Percentiles rank a stretch among this genome's conserved stretches.
These are phyloP conservation scores for Hydrozoanthus gracilis DNA, from an alignment of 92 coral and sea anemone genomes.

Conservation along the genomic window DNA sequence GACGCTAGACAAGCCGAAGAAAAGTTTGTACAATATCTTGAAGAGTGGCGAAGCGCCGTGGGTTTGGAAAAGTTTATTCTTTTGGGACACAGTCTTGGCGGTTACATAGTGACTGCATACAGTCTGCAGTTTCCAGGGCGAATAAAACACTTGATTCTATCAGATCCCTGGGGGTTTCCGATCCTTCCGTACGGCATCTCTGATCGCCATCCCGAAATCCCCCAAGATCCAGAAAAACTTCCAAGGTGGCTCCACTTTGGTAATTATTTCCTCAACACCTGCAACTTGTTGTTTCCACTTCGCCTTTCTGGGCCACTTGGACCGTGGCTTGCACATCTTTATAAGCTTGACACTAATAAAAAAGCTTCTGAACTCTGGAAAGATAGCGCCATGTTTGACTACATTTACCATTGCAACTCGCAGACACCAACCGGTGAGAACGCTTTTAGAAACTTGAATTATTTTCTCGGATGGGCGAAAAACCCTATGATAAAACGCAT, in stretches of 20 bases:
- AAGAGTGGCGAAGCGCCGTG: slow-evolving; percentile 88
- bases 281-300: slow-evolving; percentile 75
- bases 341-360: slow-evolving; percentile 75
- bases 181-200: slow-evolving; percentile 89
- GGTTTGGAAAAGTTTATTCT: slow-evolving; percentile 84
- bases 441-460: slow-evolving; percentile 88
- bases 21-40: slow-evolving; percentile 85
- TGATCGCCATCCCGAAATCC: slow-evolving; percentile 86
- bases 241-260: slow-evolving; percentile 84
- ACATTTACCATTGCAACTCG: slow-evolving; percentile 91
- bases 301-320: slow-evolving; percentile 82
- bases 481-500: slow-evolving; percentile 90
- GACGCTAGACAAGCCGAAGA: slow-evolving; percentile 74
- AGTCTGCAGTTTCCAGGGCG: slow-evolving; percentile 84
- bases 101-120: slow-evolving; percentile 86
- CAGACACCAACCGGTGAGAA: slow-evolving; percentile 91
- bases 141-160: slow-evolving; percentile 79
- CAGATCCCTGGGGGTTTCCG: slow-evolving; percentile 99
- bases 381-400: slow-evolving; percentile 73
- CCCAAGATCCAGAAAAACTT: slow-evolving; percentile 61
- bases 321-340: slow-evolving; percentile 77
- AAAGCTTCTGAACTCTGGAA: slow-evolving; percentile 82
- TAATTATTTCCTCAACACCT: slow-evolving; percentile 71
- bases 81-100: slow-evolving; percentile 96
- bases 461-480: slow-evolving; percentile 88